Evolutionary conservation across 2,113 vertebrate genomes (phyloP), one percentile per base, ranked within the genome.

Genomic region (Sakesphorus luctuosus): DNA sequence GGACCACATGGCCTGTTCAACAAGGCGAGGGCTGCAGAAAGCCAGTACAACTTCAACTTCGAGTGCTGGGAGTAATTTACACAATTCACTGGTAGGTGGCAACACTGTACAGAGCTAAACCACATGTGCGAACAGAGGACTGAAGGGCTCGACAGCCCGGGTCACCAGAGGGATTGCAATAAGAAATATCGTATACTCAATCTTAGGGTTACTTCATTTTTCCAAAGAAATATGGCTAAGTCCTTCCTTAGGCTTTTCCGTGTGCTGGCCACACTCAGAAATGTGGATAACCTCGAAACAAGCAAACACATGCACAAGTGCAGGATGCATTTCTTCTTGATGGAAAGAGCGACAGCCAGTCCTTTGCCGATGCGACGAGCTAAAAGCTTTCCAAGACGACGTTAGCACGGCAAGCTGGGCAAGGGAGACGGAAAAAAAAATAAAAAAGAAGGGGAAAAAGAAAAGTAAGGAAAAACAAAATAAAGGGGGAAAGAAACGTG

Each of bases 51-150:
- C 10, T 65, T 33, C 36, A 59, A 46, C 46, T 86, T 46, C 5
- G 2, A 29, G 46, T 0, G 23, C 85, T 7, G 68, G 10, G 40
- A 84, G 83, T 29, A 40, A 84, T 95, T 90, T 50, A 44, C 75
- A 50, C 36, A 50, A 5, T 14, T 74, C 85, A 50, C 79, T 74
- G 96, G 13, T 83, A 96, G 94, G 59, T 85, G 96, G 91, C 95
- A 91, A 93, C 84, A 89, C n/a, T 10, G 16, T 1, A 20, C 79
- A 67, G 79, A 40, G 59, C 36, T 31, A 38, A 83, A 62, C 14
- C 26, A 44, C 33, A 44, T 9, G 36, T 1, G 29, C 40, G 21
- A 56, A 21, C 15, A 38, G 20, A 18, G 28, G 14, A 18, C 17
- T n/a, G 29, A 59, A 38, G 28, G 26, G 58, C 67, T 20, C 13